Evolutionary conservation across 2,797 vertebrate species (phyloP).

Genomic region (Rhinophrynus dorsalis): DNA sequence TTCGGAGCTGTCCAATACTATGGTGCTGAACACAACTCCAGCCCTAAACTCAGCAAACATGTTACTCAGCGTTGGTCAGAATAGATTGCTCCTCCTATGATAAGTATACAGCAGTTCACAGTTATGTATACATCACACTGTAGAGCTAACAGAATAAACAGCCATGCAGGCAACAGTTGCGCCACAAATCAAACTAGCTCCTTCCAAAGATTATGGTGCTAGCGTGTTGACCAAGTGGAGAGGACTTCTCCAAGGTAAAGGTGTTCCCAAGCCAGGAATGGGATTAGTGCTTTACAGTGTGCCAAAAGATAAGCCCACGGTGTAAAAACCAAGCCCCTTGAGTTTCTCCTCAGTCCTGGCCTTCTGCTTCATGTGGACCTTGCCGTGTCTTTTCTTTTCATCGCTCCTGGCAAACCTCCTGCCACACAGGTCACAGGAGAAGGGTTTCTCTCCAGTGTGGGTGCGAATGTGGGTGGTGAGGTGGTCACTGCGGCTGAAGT

Average conservation of each 20-base stretch:
- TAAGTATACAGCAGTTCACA: constrained; percentile 11
- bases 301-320: constrained; percentile 69
- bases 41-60: not conserved
- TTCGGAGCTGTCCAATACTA: too few species aligned
- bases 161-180: constrained; percentile 6
- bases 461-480: constrained; percentile 97
- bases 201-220: constrained; percentile 3
- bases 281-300: constrained; percentile 56
- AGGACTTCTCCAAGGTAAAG: constrained; percentile 25
- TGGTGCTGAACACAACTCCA: not conserved
- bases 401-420: constrained; percentile 92
- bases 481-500: constrained; percentile 97
- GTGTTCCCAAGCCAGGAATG: not conserved
- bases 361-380: constrained; percentile 95
- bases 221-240: not conserved
- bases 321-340: constrained; percentile 75
- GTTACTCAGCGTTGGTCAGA: not conserved
- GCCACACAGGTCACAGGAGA: constrained; percentile 94
- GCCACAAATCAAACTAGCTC: not conserved
- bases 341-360: constrained; percentile 93
- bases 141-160: constrained; percentile 3
- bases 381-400: constrained; percentile 92
- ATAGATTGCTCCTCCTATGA: not conserved
- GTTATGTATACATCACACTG: constrained; percentile 16
- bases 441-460: constrained; percentile 97